A percentile compares a stretch with the other conserved stretches of the same genome.
These are phyloP conservation scores for Capreolus pygargus DNA, from an alignment of 2,113 vertebrate genomes.

Conservation along the genomic window DNA sequence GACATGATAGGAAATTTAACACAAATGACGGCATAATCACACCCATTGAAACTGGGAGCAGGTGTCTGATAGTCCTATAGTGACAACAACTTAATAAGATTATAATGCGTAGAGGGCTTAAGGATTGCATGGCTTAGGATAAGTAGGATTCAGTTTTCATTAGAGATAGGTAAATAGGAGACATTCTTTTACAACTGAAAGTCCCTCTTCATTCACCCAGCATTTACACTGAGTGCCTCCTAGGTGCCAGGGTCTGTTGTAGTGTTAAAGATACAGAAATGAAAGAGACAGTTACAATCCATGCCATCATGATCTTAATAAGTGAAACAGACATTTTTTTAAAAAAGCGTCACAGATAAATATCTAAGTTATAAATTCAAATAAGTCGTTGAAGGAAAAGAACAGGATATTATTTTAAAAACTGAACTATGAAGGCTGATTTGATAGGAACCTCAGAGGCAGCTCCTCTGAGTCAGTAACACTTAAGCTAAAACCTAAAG, in stretches of 20 bases:
- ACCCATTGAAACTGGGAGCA: constrained; percentile 40
- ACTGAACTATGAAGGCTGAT: not conserved
- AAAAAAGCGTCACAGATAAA: not conserved
- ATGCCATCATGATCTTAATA: not conserved
- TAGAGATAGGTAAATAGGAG: constrained; percentile 35
- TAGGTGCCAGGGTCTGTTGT: not conserved
- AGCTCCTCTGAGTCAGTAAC: not conserved
- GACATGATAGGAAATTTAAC: constrained; percentile 47
- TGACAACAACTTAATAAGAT: constrained; percentile 63
- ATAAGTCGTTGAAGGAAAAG: not conserved
- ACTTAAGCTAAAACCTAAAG: not conserved
- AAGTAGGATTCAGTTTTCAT: constrained; percentile 51
- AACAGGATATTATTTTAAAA: not conserved
- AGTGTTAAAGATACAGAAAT: not conserved
- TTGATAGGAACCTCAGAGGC: not conserved
- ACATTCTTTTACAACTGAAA: constrained; percentile 29
- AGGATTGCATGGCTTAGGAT: constrained; percentile 1
- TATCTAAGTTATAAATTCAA: not conserved
- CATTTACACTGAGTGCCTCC: not conserved
- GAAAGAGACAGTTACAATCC: not conserved
- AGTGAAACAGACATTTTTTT: not conserved
- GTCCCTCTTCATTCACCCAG: not conserved
- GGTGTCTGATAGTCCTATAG: constrained; percentile 20
- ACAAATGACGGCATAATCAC: constrained; percentile 47
- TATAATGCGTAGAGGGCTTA: constrained; percentile 21